phyloP scores from a whole-genome alignment of 2,888 invertebrate genomes.

The Leptogaster cylindrica region DNA sequence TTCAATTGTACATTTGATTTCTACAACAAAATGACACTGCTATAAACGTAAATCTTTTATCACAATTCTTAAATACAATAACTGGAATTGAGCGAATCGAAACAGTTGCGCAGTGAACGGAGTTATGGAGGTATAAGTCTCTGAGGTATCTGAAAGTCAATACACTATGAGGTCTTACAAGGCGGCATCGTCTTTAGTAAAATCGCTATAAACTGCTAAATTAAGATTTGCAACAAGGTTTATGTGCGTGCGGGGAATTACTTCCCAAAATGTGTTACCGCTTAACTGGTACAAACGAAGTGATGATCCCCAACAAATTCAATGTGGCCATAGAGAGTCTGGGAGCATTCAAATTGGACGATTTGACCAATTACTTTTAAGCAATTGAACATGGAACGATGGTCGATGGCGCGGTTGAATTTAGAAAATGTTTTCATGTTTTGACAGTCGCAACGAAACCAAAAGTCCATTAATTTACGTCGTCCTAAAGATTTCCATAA shows the following conservation, averaged over 20 bases:
- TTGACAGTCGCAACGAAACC: slow-evolving; percentile 20
- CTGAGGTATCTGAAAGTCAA: background rate
- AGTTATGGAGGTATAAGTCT: too few species aligned
- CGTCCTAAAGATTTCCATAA: slow-evolving; percentile 33
- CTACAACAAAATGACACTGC: background rate
- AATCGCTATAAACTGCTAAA: slow-evolving; percentile 5
- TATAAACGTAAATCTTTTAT: background rate
- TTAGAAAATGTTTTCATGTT: slow-evolving; percentile 23
- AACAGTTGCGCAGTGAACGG: too few species aligned
- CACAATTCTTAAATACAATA: background rate
- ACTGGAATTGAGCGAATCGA: too few species aligned
- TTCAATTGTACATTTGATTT: too few species aligned
- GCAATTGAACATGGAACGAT: slow-evolving; percentile 5
- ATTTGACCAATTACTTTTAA: slow-evolving; percentile 8
- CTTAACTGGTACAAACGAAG: too few species aligned
- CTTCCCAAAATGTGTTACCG: slow-evolving; percentile 3
- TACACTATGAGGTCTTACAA: background rate
- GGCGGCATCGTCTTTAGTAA: background rate
- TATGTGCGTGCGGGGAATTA: slow-evolving; percentile 5
- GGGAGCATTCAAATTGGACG: slow-evolving; percentile 6
- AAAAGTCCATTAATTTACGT: slow-evolving; percentile 29
- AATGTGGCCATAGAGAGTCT: background rate
- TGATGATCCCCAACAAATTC: too few species aligned
- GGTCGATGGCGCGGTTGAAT: background rate
- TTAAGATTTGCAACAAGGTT: slow-evolving; percentile 4